Conservation (phyloP, 2,113 vertebrate species). For the Antechinus stuartii region DNA sequence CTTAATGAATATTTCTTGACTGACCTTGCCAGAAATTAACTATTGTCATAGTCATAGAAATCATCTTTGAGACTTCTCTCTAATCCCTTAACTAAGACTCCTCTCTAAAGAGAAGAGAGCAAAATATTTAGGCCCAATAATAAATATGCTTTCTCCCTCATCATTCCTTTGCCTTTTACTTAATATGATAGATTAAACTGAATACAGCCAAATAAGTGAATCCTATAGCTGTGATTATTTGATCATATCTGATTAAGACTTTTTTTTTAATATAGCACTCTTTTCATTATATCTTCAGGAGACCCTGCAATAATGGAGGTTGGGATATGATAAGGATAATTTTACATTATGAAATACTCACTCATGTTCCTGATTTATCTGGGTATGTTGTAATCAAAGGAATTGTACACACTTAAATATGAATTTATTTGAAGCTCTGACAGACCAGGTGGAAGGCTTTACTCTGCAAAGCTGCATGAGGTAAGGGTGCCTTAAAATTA, state of each 20-base stretch:
- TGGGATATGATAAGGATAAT: neutral
- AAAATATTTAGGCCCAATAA: neutral
- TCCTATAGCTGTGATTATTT: conserved; percentile 20
- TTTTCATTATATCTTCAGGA: conserved; percentile 11
- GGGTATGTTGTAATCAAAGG: conserved; percentile 34
- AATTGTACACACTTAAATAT: neutral
- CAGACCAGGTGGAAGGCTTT: conserved; percentile 29
- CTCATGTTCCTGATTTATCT: conserved; percentile 30
- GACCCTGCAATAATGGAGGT: conserved; percentile 13
- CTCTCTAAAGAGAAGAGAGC: neutral
- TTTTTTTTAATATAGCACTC: neutral
- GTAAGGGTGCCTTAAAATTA: conserved; percentile 40
- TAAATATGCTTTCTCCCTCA: neutral
- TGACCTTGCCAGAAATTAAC: neutral
- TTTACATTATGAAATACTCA: conserved; percentile 48
- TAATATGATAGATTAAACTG: conserved; percentile 27
- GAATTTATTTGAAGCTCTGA: conserved; percentile 36
- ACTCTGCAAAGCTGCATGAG: conserved; percentile 42
- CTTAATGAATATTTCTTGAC: neutral
- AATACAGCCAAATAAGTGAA: neutral
- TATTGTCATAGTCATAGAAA: neutral
- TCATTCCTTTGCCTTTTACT: conserved; percentile 29
- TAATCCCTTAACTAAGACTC: neutral
- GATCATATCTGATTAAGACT: neutral
- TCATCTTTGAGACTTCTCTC: neutral